phyloP scores from a whole-genome alignment of 2,888 invertebrate species.

The Abscondita cerata region DNA sequence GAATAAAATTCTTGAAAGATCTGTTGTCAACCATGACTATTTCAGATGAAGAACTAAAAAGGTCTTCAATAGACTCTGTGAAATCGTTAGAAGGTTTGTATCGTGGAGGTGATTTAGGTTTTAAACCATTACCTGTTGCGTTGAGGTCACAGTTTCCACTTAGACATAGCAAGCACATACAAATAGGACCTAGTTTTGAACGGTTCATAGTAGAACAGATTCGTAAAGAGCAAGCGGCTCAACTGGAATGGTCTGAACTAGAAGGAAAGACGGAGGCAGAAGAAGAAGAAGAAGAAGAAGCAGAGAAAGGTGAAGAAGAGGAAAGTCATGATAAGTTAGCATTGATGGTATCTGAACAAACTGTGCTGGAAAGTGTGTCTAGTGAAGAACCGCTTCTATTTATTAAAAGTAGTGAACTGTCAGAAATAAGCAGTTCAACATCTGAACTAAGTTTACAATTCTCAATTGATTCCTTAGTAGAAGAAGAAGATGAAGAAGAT shows the following conservation, averaged over 20 bases:
- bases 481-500: too few relatives aligned
- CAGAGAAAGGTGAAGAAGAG: constrained; percentile 48
- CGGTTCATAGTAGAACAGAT: too few relatives aligned
- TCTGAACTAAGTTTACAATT: too few relatives aligned
- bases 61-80: constrained; percentile 60
- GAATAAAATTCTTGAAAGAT: constrained; percentile 63
- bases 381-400: too few relatives aligned
- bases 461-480: too few relatives aligned
- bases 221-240: too few relatives aligned
- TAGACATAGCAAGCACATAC: constrained; percentile 45
- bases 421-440: too few relatives aligned
- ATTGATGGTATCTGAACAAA: too few relatives aligned
- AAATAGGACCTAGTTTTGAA: constrained; percentile 48
- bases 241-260: too few relatives aligned
- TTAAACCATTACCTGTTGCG: constrained; percentile 64
- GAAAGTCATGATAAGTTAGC: constrained; percentile 48
- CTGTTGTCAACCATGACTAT: constrained; percentile 52
- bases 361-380: too few relatives aligned
- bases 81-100: constrained; percentile 60
- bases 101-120: constrained; percentile 72
- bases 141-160: constrained; percentile 48
- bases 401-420: too few relatives aligned
- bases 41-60: constrained; percentile 53
- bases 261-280: neutral
- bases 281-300: constrained; percentile 6